Evolutionary conservation across 2,113 vertebrate genomes (phyloP).

Genomic region (Morone saxatilis): DNA sequence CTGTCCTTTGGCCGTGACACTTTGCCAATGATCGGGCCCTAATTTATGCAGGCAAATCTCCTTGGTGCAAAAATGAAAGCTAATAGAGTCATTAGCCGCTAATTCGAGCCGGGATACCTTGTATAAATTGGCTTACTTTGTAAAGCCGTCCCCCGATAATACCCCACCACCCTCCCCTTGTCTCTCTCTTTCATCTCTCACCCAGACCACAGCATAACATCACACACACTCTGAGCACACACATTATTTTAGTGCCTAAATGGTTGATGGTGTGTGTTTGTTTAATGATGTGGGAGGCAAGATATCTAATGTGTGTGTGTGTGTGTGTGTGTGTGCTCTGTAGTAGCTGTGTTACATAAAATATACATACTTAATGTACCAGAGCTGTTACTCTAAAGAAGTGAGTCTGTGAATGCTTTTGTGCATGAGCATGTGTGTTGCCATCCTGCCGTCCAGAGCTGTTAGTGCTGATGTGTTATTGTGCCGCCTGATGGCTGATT

Average conservation of each 20-base stretch:
- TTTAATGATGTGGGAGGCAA: conserved; percentile 75
- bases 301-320: conserved; percentile 58
- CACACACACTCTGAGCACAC: conserved; percentile 59
- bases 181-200: conserved; percentile 55
- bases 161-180: conserved; percentile 56
- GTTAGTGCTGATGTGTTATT: conserved; percentile 75
- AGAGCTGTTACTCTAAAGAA: conserved; percentile 49
- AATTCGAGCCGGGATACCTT: conserved; percentile 93
- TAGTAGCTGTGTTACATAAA: conserved; percentile 52
- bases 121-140: conserved; percentile 99
- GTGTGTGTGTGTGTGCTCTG: background rate
- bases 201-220: conserved; percentile 59
- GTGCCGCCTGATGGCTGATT: conserved; percentile 77
- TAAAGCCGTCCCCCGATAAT: conserved; percentile 92
- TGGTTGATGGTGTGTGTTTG: conserved; percentile 77
- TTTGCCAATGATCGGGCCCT: conserved; percentile 96
- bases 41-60: conserved; percentile 99
- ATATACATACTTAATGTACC: conserved; percentile 65
- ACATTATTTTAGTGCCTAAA: conserved; percentile 65
- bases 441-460: conserved; percentile 42
- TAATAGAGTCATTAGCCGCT: conserved; percentile 99
- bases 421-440: conserved; percentile 20
- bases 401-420: conserved; percentile 17
- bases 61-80: conserved; percentile 99
- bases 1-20: conserved; percentile 99